A percentile compares a stretch with the other conserved stretches of the same genome.
These are phyloP conservation scores for Perithous albicinctus DNA, from an alignment of 2,888 invertebrate species.

Conservation along the genomic window DNA sequence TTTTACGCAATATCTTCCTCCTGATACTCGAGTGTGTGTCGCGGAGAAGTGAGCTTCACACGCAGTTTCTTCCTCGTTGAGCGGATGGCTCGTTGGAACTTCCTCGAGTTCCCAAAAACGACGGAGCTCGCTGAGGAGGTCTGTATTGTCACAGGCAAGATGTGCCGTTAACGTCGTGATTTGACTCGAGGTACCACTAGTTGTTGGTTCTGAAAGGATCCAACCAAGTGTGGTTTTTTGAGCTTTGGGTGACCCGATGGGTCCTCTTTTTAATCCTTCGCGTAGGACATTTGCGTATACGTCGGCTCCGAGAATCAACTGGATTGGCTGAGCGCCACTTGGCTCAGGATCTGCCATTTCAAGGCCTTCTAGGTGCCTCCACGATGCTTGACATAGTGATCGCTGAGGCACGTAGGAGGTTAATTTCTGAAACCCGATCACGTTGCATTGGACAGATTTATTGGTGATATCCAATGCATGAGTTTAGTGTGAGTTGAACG, in stretches of 20 bases:
- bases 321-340: conserved; percentile 19
- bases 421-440: conserved; percentile 23
- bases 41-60: conserved; percentile 71
- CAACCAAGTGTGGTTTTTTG: conserved; percentile 57
- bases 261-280: conserved; percentile 38
- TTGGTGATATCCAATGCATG: conserved; percentile 14
- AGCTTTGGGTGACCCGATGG: conserved; percentile 25
- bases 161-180: conserved; percentile 5
- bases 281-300: conserved; percentile 43
- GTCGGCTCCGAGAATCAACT: conserved; percentile 51
- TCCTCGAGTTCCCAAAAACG: conserved; percentile 73
- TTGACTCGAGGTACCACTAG: conserved; percentile 2
- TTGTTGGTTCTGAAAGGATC: conserved; percentile 45
- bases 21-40: conserved; percentile 63
- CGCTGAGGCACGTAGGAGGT: conserved; percentile 31
- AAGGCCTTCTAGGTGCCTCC: conserved; percentile 38
- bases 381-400: conserved; percentile 9
- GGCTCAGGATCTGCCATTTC: conserved; percentile 38
- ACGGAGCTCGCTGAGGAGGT: conserved; percentile 7
- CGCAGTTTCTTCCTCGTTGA: conserved; percentile 65
- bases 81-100: conserved; percentile 38
- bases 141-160: conserved; percentile 12
- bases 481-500: not conserved
- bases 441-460: conserved; percentile 22
- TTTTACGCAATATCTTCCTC: conserved; percentile 71